Evolutionary conservation across 2,797 vertebrate genomes (phyloP).

Genomic region (Poecilia wingei): DNA sequence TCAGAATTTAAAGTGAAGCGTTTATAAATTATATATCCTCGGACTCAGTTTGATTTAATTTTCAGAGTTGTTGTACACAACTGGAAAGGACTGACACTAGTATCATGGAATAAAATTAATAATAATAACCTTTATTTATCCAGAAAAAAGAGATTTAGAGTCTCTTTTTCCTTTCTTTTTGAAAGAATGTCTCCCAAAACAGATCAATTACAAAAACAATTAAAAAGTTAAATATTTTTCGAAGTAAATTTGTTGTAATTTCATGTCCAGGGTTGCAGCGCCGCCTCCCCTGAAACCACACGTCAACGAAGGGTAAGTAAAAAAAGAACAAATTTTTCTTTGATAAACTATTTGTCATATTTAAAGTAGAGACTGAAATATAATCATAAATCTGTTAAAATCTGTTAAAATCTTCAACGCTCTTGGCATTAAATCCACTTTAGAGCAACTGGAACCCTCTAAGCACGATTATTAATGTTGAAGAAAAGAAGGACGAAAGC

Average conservation of each 20-base stretch:
- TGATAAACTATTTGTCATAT: not conserved
- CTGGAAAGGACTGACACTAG: not conserved
- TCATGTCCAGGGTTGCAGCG: not conserved
- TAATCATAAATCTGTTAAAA: not conserved
- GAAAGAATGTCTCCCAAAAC: too few relatives aligned
- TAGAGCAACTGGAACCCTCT: not conserved
- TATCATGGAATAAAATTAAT: too few relatives aligned
- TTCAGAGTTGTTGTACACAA: not conserved
- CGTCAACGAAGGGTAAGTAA: not conserved
- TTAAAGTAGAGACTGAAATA: not conserved
- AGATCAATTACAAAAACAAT: not conserved
- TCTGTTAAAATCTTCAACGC: not conserved
- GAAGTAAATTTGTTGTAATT: not conserved
- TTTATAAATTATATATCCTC: not conserved
- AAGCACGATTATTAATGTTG: rapidly evolving
- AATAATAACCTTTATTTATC: too few relatives aligned
- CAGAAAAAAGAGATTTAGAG: too few relatives aligned
- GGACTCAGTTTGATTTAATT: not conserved
- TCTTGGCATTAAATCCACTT: not conserved
- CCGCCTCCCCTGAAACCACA: not conserved
- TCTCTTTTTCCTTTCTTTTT: too few relatives aligned
- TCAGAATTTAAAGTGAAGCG: not conserved
- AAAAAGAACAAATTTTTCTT: not conserved
- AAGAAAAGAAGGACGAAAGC: not conserved
- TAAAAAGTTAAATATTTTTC: not conserved